Base-by-base conservation (phyloP, 2,888 invertebrate species). In the Barypeithes pellucidus region DNA sequence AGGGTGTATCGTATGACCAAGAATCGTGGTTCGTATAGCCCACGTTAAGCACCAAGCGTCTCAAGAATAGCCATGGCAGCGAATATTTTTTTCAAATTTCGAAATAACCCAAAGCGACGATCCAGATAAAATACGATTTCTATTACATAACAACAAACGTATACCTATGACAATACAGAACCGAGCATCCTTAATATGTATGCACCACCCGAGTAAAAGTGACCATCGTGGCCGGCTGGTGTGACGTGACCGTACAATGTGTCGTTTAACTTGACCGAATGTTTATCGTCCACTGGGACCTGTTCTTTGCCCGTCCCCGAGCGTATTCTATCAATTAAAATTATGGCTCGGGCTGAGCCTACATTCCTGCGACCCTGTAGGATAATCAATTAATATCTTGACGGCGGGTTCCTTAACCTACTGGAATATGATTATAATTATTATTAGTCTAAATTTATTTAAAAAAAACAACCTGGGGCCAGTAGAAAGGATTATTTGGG, bases 241-340 rank as follows among this genome's bases (percentile, higher is more conserved):
- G 72, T 72, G 72, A 72, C 67, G 72, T 72, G 72, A 72, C 67
- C 43, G 52, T 72, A 72, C 72, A 72, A 72, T 72, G 72, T 72
- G 72, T 72, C 72, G 61, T 50, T 67, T 72, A 72, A 72, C 66
- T 67, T 67, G 72, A 16, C 72, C 61, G 67, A 72, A 72, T 72
- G 72, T 67, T 72, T 71, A 71, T 71, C 71, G 71, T 71, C 50
- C 71, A 66, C 45, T 41, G 41, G 61, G 72, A 72, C 72, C 72
- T 67, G 72, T 72, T 72, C 61, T 50, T 41, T 61, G 66, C 66
- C 52, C 50, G 72, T 72, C 72, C 67, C 54, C 67, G 67, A 67
- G 67, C 72, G 72, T 60, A 66, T 72, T 72, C 72, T 72, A 72
- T 72, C 72, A 72, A 72, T 72, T 72, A 72, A 72, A 66, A 72